Evolutionary conservation across 2,888 invertebrate species (phyloP).

Genomic region (Podabrus alpinus): DNA sequence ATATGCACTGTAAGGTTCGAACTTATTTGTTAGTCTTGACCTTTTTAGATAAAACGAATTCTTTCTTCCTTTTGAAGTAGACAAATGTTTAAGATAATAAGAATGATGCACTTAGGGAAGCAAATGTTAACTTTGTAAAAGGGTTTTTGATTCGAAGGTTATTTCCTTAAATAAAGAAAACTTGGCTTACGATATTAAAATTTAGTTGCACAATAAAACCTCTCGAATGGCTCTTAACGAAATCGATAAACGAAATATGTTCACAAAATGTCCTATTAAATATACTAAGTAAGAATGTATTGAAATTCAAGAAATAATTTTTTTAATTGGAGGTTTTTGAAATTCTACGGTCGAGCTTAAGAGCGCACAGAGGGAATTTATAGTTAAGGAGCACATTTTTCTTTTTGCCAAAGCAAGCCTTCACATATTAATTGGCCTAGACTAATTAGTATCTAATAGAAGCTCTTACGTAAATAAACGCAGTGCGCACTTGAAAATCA

Average conservation of each 20-base stretch:
- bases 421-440: not conserved
- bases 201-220: conserved; percentile 5
- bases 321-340: not conserved
- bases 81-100: conserved; percentile 23
- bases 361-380: not conserved
- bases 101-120: conserved; percentile 18
- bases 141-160: not conserved
- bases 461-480: too few species aligned
- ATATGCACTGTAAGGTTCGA: not conserved
- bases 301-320: not conserved
- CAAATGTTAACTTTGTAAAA: not conserved
- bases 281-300: conserved; percentile 9
- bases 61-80: conserved; percentile 19
- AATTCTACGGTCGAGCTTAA: not conserved
- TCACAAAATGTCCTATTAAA: conserved; percentile 10
- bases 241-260: conserved; percentile 18
- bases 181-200: not conserved
- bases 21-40: not conserved
- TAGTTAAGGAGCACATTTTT: not conserved
- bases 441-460: not conserved
- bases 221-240: conserved; percentile 12
- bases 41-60: conserved; percentile 24
- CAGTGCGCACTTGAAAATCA: too few species aligned
- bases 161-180: not conserved
- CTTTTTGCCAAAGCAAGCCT: not conserved